Percentiles rank a stretch among this genome's conserved stretches.
Conservation (phyloP, 2,888 invertebrate genomes). For the Glyphotaelius pellucidus region DNA sequence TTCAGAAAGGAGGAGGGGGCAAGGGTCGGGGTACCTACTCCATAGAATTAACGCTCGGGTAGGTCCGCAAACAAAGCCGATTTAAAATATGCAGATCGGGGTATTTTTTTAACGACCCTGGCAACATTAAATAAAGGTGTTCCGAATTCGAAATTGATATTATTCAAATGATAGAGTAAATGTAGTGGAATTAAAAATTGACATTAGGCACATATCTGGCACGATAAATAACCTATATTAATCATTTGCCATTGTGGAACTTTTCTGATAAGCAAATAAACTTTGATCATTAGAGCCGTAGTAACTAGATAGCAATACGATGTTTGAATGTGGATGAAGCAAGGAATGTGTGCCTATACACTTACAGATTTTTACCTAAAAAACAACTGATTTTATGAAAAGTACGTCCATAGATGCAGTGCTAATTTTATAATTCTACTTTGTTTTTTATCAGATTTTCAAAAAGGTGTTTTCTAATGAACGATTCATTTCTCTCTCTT, state of each 20-base stretch:
- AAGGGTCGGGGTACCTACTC: conserved; percentile 4
- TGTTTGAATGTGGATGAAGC: too few relatives aligned
- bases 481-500: too few relatives aligned
- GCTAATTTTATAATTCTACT: too few relatives aligned
- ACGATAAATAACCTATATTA: conserved; percentile 39
- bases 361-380: too few relatives aligned
- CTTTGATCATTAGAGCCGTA: background rate
- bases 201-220: conserved; percentile 34
- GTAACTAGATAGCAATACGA: too few relatives aligned
- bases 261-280: background rate
- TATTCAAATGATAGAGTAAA: conserved; percentile 55
- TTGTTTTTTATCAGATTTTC: too few relatives aligned
- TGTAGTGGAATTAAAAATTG: conserved; percentile 59
- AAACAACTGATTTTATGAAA: too few relatives aligned
- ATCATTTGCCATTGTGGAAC: background rate
- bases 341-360: too few relatives aligned
- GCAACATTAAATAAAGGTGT: conserved; percentile 61
- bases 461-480: too few relatives aligned
- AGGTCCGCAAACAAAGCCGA: conserved; percentile 63
- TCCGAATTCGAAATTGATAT: conserved; percentile 57
- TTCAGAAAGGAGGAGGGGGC: conserved; percentile 39
- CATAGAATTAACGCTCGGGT: conserved; percentile 65
- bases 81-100: conserved; percentile 66
- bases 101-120: conserved; percentile 61
- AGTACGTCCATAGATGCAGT: too few relatives aligned